phyloP scores from a whole-genome alignment of 2,113 vertebrate species.

The Zingel zingel region DNA sequence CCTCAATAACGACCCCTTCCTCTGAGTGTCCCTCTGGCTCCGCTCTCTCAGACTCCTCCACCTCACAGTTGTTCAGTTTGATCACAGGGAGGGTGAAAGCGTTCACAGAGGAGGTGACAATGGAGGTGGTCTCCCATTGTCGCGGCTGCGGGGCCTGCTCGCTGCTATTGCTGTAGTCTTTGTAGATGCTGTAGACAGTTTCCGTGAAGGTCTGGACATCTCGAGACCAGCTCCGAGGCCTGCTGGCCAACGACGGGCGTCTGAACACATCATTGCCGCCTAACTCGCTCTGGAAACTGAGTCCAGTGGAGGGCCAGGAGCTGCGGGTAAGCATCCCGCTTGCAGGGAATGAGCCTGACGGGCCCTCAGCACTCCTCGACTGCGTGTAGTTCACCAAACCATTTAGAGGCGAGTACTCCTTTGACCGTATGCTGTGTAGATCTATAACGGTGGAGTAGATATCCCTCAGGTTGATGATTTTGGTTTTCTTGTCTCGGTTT shows the following conservation, averaged over 20 bases:
- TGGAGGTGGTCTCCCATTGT: constrained; percentile 88
- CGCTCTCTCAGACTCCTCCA: constrained; percentile 74
- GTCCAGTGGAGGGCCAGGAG: constrained; percentile 88
- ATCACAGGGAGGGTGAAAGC: constrained; percentile 90
- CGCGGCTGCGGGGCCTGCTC: constrained; percentile 74
- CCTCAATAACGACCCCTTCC: constrained; percentile 54
- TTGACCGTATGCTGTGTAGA: constrained; percentile 91
- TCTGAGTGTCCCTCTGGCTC: constrained; percentile 46
- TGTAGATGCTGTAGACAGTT: constrained; percentile 93
- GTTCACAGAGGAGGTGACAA: constrained; percentile 90
- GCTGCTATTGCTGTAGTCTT: constrained; percentile 81
- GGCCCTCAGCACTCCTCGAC: constrained; percentile 84
- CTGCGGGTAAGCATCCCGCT: constrained; percentile 85
- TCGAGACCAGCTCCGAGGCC: constrained; percentile 77
- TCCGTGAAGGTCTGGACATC: constrained; percentile 88
- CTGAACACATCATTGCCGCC: constrained; percentile 69
- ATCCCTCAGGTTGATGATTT: constrained; percentile 96
- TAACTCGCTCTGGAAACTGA: constrained; percentile 75
- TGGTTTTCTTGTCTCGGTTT: constrained; percentile 97
- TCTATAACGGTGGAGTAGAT: constrained; percentile 99
- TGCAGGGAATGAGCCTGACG: constrained; percentile 79
- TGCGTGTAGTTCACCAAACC: constrained; percentile 92
- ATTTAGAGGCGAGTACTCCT: constrained; percentile 90
- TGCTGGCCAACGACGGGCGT: constrained; percentile 71
- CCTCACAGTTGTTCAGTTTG: constrained; percentile 87